Evolutionary conservation across 2,888 invertebrate species (phyloP).

Genomic region (Conchocele bisecta): DNA sequence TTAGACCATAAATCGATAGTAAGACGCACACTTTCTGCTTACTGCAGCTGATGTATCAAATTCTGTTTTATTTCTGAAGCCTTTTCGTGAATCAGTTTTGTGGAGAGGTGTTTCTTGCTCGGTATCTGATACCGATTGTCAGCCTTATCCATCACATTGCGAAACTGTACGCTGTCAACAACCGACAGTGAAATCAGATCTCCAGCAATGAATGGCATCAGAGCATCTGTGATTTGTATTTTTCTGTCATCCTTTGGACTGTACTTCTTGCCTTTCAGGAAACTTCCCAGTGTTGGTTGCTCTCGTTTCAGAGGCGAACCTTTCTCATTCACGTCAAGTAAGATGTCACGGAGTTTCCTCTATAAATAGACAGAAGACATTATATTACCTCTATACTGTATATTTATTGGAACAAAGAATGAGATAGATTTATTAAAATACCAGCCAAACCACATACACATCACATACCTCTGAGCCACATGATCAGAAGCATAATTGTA

Average conservation of each 20-base stretch:
- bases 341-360: no score
- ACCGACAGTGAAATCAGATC: slow-evolving; percentile 36
- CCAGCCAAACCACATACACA: no score
- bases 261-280: no score
- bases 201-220: slow-evolving; percentile 35
- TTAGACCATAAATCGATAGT: slow-evolving; percentile 42
- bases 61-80: slow-evolving; percentile 8
- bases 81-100: slow-evolving; percentile 27
- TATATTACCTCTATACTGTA: no score
- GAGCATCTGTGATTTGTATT: slow-evolving; percentile 21
- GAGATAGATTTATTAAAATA: no score
- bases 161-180: slow-evolving; percentile 37
- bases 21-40: slow-evolving; percentile 24
- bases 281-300: no score
- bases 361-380: no score
- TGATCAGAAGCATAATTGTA: no score
- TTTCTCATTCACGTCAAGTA: no score
- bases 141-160: slow-evolving; percentile 14
- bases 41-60: slow-evolving; percentile 18
- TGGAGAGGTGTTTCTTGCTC: slow-evolving; percentile 1
- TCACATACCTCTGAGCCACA: no score
- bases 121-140: slow-evolving; percentile 12
- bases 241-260: slow-evolving; percentile 18
- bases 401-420: no score
- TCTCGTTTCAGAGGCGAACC: no score